Evolutionary conservation across 2,113 vertebrate species (phyloP).

Genomic region (Perca schrenkii): DNA sequence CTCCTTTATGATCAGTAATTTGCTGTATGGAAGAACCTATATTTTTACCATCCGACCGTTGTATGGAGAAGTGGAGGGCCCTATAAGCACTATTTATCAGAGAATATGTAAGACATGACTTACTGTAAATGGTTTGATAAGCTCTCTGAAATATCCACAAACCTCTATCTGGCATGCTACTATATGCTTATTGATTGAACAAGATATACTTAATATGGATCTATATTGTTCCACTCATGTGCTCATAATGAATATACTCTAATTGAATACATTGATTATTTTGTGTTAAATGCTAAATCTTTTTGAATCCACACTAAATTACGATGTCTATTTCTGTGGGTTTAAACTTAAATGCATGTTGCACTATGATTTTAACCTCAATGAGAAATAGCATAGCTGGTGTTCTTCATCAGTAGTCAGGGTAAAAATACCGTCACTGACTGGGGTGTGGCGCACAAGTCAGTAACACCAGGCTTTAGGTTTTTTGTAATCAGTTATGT

Average conservation of each 20-base stretch:
- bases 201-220: not conserved
- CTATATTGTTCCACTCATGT: not conserved
- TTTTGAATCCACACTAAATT: too few relatives aligned
- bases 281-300: too few relatives aligned
- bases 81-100: constrained; percentile 80
- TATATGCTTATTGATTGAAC: not conserved
- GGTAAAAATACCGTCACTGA: too few relatives aligned
- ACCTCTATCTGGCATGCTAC: not conserved
- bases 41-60: constrained; percentile 87
- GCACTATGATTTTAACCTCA: too few relatives aligned
- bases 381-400: too few relatives aligned
- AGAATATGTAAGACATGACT: constrained; percentile 81
- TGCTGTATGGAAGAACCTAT: constrained; percentile 84
- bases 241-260: not conserved
- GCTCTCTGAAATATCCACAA: not conserved
- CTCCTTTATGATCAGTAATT: constrained; percentile 79
- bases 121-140: not conserved
- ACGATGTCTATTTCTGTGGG: too few relatives aligned
- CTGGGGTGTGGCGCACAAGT: too few relatives aligned
- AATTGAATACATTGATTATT: not conserved
- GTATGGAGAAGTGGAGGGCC: constrained; percentile 87
- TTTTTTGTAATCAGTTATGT: constrained; percentile 5
- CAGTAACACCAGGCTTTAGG: not conserved
- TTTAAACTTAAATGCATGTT: too few relatives aligned
- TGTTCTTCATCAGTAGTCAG: too few relatives aligned